Conservation (phyloP, 1,140 invertebrate species). For the Drosophila guanche region DNA sequence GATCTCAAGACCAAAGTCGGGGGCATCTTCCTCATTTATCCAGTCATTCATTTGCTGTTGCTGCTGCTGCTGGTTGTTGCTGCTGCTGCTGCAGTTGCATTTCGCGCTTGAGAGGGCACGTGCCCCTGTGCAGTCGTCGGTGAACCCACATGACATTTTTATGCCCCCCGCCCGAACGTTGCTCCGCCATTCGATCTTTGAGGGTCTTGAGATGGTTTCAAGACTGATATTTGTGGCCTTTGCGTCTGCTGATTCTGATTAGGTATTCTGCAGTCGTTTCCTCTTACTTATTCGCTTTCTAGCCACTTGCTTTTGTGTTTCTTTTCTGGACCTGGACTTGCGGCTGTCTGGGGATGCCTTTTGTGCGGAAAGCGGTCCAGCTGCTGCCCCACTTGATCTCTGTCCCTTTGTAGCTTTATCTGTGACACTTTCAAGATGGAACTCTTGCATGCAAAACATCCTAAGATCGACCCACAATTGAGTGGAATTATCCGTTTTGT, state of each 20-base stretch:
- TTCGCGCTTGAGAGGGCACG: conserved; percentile 79
- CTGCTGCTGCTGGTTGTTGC: conserved; percentile 21
- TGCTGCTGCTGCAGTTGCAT: conserved; percentile 57
- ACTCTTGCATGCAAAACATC: too few species aligned
- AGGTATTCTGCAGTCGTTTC: too few species aligned
- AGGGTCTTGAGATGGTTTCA: too few species aligned
- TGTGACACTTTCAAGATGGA: too few species aligned
- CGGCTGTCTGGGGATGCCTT: neutral
- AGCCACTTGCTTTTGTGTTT: neutral
- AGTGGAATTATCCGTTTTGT: too few species aligned
- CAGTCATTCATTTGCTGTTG: neutral
- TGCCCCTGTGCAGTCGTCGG: conserved; percentile 56
- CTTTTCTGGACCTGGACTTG: conserved; percentile 26
- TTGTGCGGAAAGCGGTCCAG: neutral
- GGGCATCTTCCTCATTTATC: conserved; percentile 31
- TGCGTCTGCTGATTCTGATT: too few species aligned
- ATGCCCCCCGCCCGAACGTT: conserved; percentile 15
- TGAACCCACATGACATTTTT: conserved; percentile 76
- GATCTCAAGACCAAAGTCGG: conserved; percentile 44
- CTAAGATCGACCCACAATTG: too few species aligned
- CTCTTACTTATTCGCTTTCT: neutral
- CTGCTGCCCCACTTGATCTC: conserved; percentile 10
- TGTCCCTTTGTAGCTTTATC: too few species aligned
- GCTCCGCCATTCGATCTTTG: too few species aligned
- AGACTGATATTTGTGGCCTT: too few species aligned